phyloP scores from a whole-genome alignment of 2,113 vertebrate genomes.

The Odocoileus virginianus region DNA sequence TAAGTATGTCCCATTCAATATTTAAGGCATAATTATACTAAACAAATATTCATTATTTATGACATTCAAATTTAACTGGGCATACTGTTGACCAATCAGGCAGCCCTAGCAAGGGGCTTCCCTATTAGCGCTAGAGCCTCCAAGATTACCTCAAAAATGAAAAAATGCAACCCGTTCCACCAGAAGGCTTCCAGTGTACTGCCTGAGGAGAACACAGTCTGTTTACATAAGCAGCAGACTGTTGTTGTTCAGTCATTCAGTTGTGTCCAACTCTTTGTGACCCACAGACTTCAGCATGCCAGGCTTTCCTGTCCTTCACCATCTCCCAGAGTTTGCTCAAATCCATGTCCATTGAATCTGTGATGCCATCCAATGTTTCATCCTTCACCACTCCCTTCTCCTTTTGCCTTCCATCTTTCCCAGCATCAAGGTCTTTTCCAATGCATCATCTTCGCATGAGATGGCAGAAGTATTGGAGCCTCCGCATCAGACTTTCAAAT shows the following conservation, averaged over 20 bases:
- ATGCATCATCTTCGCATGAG: background rate
- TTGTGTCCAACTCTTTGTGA: background rate
- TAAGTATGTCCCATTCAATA: background rate
- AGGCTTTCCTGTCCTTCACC: background rate
- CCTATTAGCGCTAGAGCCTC: background rate
- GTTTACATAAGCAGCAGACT: background rate
- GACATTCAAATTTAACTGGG: background rate
- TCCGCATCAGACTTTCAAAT: background rate
- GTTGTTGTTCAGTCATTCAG: background rate
- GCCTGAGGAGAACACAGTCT: background rate
- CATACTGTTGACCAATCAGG: background rate
- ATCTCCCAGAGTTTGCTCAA: background rate
- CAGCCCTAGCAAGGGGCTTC: background rate
- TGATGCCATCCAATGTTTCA: background rate
- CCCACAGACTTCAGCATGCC: background rate
- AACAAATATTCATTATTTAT: conserved; percentile 1
- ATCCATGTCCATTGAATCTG: background rate
- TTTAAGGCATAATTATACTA: background rate
- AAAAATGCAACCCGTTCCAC: background rate
- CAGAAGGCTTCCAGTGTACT: background rate
- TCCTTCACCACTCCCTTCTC: background rate
- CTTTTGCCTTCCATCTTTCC: background rate
- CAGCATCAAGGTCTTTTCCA: background rate
- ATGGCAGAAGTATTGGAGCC: background rate
- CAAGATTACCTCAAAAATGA: background rate